Percentiles rank a stretch among this genome's conserved stretches.
phyloP scores from a whole-genome alignment of 2,113 vertebrate species.

The Mobula birostris region DNA sequence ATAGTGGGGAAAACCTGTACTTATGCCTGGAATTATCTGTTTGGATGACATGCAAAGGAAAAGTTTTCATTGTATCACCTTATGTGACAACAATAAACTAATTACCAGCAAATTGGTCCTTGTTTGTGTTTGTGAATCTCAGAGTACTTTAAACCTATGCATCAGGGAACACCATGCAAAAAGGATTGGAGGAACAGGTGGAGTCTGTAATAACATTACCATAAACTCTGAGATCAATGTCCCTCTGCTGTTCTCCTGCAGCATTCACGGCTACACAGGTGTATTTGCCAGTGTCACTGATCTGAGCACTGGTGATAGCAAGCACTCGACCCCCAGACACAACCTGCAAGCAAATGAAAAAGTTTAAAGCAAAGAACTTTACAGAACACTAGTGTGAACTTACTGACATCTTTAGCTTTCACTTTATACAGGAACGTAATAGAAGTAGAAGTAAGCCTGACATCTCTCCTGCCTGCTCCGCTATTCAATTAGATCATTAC shows the following conservation, averaged over 20 bases:
- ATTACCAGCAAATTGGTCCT: neutral
- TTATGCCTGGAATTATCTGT: too few relatives aligned
- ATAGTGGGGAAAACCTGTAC: too few relatives aligned
- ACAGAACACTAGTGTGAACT: neutral
- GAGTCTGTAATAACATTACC: constrained; percentile 59
- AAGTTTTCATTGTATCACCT: too few relatives aligned
- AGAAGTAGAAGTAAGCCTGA: too few relatives aligned
- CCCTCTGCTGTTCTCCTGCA: constrained; percentile 80
- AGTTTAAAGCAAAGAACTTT: neutral
- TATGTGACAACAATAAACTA: too few relatives aligned
- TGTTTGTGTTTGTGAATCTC: neutral
- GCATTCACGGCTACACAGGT: constrained; percentile 89
- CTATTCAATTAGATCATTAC: too few relatives aligned
- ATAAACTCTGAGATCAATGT: constrained; percentile 72
- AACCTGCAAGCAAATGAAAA: constrained; percentile 56
- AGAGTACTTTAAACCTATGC: neutral
- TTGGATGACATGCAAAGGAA: too few relatives aligned
- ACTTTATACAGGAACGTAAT: neutral
- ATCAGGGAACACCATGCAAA: neutral
- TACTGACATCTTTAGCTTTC: neutral
- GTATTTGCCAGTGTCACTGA: constrained; percentile 77
- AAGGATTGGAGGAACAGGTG: neutral
- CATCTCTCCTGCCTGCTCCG: too few relatives aligned
- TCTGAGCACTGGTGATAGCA: constrained; percentile 69
- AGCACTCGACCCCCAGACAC: constrained; percentile 74